These are phyloP conservation scores for Sialia sialis DNA, from an alignment of 2,113 vertebrate genomes.

Conservation along the genomic window DNA sequence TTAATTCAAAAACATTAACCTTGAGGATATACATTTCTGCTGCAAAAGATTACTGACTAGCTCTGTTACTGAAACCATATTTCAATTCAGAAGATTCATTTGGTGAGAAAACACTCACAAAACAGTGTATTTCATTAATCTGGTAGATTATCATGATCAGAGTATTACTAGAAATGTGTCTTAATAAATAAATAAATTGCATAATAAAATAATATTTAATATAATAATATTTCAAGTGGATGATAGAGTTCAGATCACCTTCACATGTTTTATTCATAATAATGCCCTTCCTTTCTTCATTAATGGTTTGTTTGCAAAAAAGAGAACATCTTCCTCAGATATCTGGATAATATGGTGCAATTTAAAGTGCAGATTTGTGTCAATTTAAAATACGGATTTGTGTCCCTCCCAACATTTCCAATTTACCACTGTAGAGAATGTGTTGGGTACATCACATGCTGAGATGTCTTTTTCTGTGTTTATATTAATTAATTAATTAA, in stretches of 20 bases:
- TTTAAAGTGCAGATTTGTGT: neutral
- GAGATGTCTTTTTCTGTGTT: neutral
- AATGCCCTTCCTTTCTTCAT: neutral
- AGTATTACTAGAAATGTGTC: neutral
- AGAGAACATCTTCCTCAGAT: neutral
- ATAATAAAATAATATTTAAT: neutral
- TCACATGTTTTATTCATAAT: neutral
- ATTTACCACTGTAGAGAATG: neutral
- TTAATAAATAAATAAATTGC: too few relatives aligned
- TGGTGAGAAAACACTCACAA: neutral
- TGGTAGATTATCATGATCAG: neutral
- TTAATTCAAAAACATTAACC: neutral
- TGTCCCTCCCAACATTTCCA: neutral
- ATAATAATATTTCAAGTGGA: neutral
- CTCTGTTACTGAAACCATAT: neutral
- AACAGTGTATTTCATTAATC: neutral
- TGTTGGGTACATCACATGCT: neutral
- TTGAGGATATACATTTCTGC: neutral
- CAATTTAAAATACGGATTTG: neutral
- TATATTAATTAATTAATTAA: neutral
- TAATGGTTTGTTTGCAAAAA: neutral
- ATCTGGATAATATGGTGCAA: neutral
- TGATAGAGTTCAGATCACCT: neutral
- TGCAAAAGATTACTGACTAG: neutral
- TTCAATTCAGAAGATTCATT: neutral